A percentile compares a stretch with the other conserved stretches of the same genome.
phyloP scores from a whole-genome alignment of 1,140 invertebrate species.

The Caenorhabditis tropicalis region DNA sequence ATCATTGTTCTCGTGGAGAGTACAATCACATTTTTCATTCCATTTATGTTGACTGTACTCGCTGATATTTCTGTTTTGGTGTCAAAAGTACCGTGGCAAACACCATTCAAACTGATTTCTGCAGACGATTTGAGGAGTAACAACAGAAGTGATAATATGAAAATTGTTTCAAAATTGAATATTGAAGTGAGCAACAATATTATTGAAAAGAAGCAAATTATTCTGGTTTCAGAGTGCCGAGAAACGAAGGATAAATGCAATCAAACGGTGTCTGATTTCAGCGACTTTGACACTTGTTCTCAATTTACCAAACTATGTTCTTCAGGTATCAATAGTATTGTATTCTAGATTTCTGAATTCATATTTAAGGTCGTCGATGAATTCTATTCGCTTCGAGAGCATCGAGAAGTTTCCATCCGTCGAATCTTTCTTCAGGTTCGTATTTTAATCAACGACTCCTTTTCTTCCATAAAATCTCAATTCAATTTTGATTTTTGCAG shows the following conservation, averaged over 20 bases:
- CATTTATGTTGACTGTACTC: neutral
- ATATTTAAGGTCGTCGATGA: constrained; percentile 7
- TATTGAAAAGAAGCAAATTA: neutral
- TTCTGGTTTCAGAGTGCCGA: neutral
- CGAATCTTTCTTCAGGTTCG: neutral
- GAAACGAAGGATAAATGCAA: constrained; percentile 2
- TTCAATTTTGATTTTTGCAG: neutral
- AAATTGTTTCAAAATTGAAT: constrained; percentile 22
- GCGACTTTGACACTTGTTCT: neutral
- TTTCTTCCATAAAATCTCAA: too few species aligned
- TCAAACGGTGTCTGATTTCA: constrained; percentile 9
- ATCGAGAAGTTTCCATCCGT: neutral
- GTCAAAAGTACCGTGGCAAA: constrained; percentile 23
- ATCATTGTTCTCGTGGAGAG: constrained; percentile 29
- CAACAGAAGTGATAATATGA: constrained; percentile 33
- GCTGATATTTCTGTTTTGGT: constrained; percentile 20
- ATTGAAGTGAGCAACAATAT: neutral
- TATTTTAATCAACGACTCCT: neutral
- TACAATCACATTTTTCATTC: constrained; percentile 30
- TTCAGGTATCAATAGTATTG: neutral
- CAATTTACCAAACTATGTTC: constrained; percentile 4
- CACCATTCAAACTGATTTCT: constrained; percentile 20
- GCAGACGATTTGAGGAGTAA: constrained; percentile 24
- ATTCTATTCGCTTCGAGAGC: neutral
- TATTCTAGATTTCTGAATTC: neutral